A percentile compares a stretch with the other conserved stretches of the same genome.
Conservation (phyloP, 2,888 invertebrate genomes). For the Mythimna albipuncta region DNA sequence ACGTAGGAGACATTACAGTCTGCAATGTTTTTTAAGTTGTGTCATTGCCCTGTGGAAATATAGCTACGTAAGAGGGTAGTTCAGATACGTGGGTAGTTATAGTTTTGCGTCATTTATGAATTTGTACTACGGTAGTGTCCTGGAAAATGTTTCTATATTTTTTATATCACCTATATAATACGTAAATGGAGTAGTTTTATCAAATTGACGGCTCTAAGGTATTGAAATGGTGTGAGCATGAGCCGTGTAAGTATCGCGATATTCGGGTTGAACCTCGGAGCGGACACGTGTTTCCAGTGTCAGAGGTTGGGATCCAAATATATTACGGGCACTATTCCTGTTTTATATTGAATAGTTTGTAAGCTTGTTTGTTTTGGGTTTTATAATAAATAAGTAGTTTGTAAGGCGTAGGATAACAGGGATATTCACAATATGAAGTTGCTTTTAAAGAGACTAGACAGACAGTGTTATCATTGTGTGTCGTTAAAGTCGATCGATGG, state of each 20-base stretch:
- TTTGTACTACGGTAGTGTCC: neutral
- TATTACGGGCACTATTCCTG: conserved; percentile 16
- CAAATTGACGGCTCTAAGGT: neutral
- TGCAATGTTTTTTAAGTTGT: conserved; percentile 53
- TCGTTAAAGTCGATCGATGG: conserved; percentile 21
- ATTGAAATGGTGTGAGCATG: conserved; percentile 13
- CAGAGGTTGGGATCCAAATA: conserved; percentile 39
- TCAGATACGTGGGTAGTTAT: conserved; percentile 21
- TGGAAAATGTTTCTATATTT: neutral
- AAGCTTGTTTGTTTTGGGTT: conserved; percentile 30
- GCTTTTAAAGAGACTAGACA: conserved; percentile 1
- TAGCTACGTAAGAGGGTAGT: conserved; percentile 45
- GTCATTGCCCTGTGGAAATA: conserved; percentile 59
- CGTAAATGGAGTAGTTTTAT: neutral
- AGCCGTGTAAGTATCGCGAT: conserved; percentile 24
- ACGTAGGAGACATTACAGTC: conserved; percentile 44
- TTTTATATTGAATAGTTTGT: conserved; percentile 12
- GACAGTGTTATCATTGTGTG: conserved; percentile 4
- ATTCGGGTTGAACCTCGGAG: conserved; percentile 28
- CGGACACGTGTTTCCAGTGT: conserved; percentile 34
- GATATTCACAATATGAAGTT: conserved; percentile 2
- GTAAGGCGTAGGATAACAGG: neutral
- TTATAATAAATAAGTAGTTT: conserved; percentile 21
- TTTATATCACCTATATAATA: neutral
- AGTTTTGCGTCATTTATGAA: conserved; percentile 21